Evolutionary conservation across 2,113 vertebrate genomes (phyloP).

Genomic region (Felis chaus): DNA sequence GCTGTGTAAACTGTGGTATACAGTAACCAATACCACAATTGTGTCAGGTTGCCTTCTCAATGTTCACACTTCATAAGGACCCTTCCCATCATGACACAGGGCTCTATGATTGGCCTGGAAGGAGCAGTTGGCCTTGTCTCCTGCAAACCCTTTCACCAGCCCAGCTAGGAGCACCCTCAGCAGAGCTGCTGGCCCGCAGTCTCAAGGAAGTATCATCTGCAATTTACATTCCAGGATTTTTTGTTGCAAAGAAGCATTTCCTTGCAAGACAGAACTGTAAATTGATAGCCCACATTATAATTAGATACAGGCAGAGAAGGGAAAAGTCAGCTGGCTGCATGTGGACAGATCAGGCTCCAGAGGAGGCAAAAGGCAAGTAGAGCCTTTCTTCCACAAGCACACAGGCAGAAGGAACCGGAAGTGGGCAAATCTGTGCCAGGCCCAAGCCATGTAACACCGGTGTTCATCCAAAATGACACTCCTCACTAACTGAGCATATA

Average conservation of each 20-base stretch:
- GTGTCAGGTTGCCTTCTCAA: neutral
- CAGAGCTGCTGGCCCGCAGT: too few species aligned
- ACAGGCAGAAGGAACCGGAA: neutral
- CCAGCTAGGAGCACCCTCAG: neutral
- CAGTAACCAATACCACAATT: accelerated
- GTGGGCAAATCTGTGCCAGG: neutral
- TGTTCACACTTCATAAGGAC: neutral
- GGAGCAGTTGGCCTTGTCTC: neutral
- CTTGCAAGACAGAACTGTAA: neutral
- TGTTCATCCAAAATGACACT: neutral
- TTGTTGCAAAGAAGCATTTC: neutral
- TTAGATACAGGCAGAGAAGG: neutral
- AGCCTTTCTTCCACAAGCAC: neutral
- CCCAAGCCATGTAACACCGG: neutral
- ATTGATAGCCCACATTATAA: neutral
- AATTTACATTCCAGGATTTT: neutral
- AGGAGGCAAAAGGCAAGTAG: neutral
- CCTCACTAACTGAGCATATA: neutral
- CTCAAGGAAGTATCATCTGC: neutral
- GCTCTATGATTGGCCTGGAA: neutral
- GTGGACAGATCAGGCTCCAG: neutral
- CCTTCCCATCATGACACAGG: neutral
- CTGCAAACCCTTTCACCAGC: too few species aligned
- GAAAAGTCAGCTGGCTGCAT: neutral
- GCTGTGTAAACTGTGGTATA: too few species aligned